A percentile compares a stretch with the other conserved stretches of the same genome.
These are phyloP conservation scores for Xanthia togata DNA, from an alignment of 2,888 invertebrate species.

Conservation along the genomic window DNA sequence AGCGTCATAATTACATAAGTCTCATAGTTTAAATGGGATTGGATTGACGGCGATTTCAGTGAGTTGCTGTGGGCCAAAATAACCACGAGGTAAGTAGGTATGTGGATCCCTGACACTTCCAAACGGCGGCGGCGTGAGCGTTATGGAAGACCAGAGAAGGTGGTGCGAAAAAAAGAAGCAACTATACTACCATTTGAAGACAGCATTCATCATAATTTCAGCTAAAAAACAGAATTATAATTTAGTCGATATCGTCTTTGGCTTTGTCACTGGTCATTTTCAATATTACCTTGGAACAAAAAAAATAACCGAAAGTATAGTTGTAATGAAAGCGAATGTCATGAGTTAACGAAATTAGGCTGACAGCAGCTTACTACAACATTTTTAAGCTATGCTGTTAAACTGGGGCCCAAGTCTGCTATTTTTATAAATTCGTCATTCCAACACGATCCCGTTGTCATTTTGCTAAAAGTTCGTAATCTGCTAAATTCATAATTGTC, in stretches of 20 bases:
- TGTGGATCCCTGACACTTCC: background rate
- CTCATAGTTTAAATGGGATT: constrained; percentile 24
- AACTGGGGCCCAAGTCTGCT: too few relatives aligned
- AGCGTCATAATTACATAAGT: constrained; percentile 41
- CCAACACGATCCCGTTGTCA: too few relatives aligned
- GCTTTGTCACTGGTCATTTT: too few relatives aligned
- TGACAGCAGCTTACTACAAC: background rate
- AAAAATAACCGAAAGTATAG: too few relatives aligned
- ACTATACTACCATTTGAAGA: too few relatives aligned
- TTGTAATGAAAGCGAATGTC: background rate
- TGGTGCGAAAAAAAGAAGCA: too few relatives aligned
- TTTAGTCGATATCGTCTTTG: background rate
- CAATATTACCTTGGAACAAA: background rate
- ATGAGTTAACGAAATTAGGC: background rate
- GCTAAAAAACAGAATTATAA: background rate
- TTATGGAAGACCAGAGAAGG: too few relatives aligned
- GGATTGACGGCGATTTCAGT: constrained; percentile 17
- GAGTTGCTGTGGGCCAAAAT: constrained; percentile 26
- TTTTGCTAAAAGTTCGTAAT: too few relatives aligned
- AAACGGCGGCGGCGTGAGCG: background rate
- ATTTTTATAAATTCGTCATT: too few relatives aligned
- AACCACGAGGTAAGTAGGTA: background rate
- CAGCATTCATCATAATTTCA: background rate
- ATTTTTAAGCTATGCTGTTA: background rate
- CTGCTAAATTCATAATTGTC: too few relatives aligned